Conservation (phyloP, 2,888 invertebrate species). For the Eristalis arbustorum region DNA sequence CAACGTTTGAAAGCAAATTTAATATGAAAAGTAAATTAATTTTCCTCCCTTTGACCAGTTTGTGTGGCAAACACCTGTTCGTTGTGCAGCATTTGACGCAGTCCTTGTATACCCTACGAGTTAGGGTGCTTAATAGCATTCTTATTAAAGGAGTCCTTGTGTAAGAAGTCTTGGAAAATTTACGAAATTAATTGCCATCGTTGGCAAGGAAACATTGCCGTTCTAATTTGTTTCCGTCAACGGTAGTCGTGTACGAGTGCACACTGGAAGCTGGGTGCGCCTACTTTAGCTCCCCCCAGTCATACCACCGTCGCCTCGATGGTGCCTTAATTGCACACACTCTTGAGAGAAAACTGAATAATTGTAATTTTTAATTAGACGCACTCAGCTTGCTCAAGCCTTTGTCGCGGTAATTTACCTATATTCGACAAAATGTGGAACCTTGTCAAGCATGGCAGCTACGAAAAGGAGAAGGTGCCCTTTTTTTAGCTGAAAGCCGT, state of each 20-base stretch:
- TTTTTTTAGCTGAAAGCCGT: neutral
- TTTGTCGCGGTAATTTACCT: conserved; percentile 6
- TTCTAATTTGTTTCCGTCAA: neutral
- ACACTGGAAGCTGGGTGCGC: neutral
- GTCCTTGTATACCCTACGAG: neutral
- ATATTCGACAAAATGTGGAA: neutral
- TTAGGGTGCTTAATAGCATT: neutral
- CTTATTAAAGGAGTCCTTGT: neutral
- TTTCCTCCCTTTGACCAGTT: neutral
- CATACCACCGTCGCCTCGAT: neutral
- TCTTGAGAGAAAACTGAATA: conserved; percentile 6
- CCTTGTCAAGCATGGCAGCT: neutral
- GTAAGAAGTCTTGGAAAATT: neutral
- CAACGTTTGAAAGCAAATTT: neutral
- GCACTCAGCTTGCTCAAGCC: neutral
- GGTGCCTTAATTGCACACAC: conserved; percentile 14
- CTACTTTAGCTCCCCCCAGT: neutral
- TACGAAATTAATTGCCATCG: neutral
- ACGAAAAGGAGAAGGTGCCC: neutral
- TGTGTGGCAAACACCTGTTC: neutral
- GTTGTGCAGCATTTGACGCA: neutral
- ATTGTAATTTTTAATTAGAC: conserved; percentile 26
- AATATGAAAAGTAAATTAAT: neutral
- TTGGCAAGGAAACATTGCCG: conserved; percentile 5
- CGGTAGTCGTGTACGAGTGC: neutral